phyloP scores from a whole-genome alignment of 2,888 invertebrate genomes.

The Horisme vitalbata region DNA sequence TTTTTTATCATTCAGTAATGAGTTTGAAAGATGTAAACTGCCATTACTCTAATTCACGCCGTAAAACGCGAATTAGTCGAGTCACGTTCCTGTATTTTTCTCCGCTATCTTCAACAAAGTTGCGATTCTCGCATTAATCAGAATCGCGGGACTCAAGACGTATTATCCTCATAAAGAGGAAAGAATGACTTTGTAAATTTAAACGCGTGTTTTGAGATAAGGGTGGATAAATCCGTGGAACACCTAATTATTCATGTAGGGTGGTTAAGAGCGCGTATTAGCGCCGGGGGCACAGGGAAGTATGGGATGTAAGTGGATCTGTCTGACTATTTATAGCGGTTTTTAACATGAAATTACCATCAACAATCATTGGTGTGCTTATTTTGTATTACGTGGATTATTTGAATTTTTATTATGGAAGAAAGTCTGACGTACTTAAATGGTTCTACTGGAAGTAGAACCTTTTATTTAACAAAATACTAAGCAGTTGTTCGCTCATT shows the following conservation, averaged over 20 bases:
- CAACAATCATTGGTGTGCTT: too few species aligned
- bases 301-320: slow-evolving; percentile 47
- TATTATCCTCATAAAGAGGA: slow-evolving; percentile 80
- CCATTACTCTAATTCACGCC: slow-evolving; percentile 47
- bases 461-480: too few species aligned
- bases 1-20: neutral
- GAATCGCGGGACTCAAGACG: slow-evolving; percentile 72
- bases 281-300: slow-evolving; percentile 60
- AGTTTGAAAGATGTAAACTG: slow-evolving; percentile 36
- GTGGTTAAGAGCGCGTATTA: slow-evolving; percentile 76
- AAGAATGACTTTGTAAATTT: slow-evolving; percentile 80
- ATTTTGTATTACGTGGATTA: too few species aligned
- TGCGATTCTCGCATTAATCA: slow-evolving; percentile 78
- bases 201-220: slow-evolving; percentile 80
- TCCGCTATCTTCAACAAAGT: slow-evolving; percentile 78
- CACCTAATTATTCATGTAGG: slow-evolving; percentile 82
- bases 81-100: slow-evolving; percentile 81
- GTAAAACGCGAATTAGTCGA: slow-evolving; percentile 73
- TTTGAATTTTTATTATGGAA: too few species aligned
- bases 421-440: too few species aligned
- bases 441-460: too few species aligned
- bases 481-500: too few species aligned
- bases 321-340: slow-evolving; percentile 9
- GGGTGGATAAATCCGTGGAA: slow-evolving; percentile 68
- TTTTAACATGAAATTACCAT: slow-evolving; percentile 22